Base-by-base conservation (phyloP, 2,888 invertebrate species). In the Belgica antarctica region DNA sequence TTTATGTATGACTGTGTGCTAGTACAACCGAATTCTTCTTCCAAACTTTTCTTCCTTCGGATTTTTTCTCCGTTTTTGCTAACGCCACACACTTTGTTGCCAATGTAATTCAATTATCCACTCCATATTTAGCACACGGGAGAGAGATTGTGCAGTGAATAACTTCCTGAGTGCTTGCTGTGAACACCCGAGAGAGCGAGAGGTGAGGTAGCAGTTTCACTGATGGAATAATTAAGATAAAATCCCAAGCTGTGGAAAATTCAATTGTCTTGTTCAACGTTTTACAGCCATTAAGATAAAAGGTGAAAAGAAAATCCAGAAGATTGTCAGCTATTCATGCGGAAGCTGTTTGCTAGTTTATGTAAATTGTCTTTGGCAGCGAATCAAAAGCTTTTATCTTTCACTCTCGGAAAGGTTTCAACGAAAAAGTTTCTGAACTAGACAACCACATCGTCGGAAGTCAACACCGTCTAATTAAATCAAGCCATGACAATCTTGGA, bases 341-440 rank as follows among this genome's bases (percentile, higher is more conserved):
- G 12, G 22, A 24, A 59, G 36, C 36, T 65, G 46, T 27, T 24
- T 41, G 41, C n/a, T 24, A 62, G 46, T 65, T 65, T 65, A 65
- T 65, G 65, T 65, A 65, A 65, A 65, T 65, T 47, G 25, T 47
- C 25, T 65, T 65, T 65, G 65, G 65, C 65, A 65, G 46, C 27
- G 65, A 65, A 65, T 65, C 65, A 65, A 65, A 65, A 65, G 65
- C 65, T 65, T 65, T 65, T 65, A 65, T 65, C 62, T 36, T 24
- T 41, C 47, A 47, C 41, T 63, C 63, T 22, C 4, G 41, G n/a
- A 41, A 15, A n/a, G 15, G 8, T 41, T 41, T 41, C 15, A 15
- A 41, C 41, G 41, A 41, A 41, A 41, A 41, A 41, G 41, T 41
- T 41, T 41, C 41, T 15, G 2, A 5, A n/a, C n/a, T 12, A 41